phyloP scores from a whole-genome alignment of 2,113 vertebrate genomes.

The Solea senegalensis region DNA sequence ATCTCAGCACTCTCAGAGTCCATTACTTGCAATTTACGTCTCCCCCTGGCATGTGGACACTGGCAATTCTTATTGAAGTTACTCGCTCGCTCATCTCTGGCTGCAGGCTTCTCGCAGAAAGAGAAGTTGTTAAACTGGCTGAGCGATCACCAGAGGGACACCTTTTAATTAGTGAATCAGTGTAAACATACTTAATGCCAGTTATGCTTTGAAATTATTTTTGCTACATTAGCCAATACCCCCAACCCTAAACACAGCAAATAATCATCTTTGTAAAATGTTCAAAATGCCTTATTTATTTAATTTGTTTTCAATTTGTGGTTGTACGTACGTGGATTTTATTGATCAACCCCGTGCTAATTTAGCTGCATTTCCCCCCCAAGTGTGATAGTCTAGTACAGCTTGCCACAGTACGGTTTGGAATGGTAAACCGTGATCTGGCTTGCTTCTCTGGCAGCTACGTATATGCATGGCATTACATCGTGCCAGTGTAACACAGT shows the following conservation, averaged over 20 bases:
- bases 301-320: background rate
- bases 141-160: constrained; percentile 63
- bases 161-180: constrained; percentile 60
- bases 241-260: constrained; percentile 16
- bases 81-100: constrained; percentile 37
- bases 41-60: constrained; percentile 59
- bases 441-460: background rate
- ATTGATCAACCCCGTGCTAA: constrained; percentile 33
- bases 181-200: constrained; percentile 62
- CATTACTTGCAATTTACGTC: constrained; percentile 75
- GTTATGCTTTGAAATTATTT: constrained; percentile 51
- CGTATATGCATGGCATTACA: background rate
- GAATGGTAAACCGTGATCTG: background rate
- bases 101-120: constrained; percentile 46
- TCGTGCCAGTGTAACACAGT: background rate
- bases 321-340: constrained; percentile 8
- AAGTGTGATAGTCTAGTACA: background rate
- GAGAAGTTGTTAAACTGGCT: constrained; percentile 53
- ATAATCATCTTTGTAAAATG: constrained; percentile 27
- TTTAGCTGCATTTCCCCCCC: background rate
- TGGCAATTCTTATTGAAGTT: constrained; percentile 66
- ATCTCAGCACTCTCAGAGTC: constrained; percentile 62
- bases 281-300: constrained; percentile 3
- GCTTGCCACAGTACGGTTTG: background rate
- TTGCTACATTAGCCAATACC: constrained; percentile 28